A percentile compares a stretch with the other conserved stretches of the same genome.
These are phyloP conservation scores for Diloba caeruleocephala DNA, from an alignment of 2,888 invertebrate species.

Conservation along the genomic window DNA sequence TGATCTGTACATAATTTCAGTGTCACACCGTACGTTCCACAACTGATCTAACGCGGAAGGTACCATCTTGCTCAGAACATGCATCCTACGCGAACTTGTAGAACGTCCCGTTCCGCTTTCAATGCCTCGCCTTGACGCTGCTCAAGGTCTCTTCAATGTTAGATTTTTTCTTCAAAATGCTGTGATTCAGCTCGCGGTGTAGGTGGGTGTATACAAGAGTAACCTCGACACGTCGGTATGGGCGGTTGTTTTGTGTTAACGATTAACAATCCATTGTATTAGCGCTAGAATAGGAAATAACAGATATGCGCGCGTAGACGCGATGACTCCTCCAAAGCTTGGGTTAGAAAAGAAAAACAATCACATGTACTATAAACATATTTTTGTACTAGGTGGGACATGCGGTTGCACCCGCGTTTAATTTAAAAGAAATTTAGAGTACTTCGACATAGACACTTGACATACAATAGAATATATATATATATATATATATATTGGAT, in stretches of 20 bases:
- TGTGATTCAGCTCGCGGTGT: constrained; percentile 50
- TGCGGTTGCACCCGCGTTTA: no score
- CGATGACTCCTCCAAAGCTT: constrained; percentile 22
- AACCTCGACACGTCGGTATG: constrained; percentile 42
- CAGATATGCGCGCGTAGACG: constrained; percentile 11
- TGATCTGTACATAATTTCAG: constrained; percentile 19
- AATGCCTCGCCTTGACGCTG: constrained; percentile 51
- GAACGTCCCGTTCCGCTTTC: constrained; percentile 48
- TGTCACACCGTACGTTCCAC: constrained; percentile 10
- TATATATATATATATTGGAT: no score
- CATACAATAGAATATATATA: no score
- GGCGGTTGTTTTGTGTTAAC: constrained; percentile 38
- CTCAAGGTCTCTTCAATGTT: constrained; percentile 53
- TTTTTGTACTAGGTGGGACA: no score
- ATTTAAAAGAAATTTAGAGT: no score
- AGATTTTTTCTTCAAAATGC: constrained; percentile 48
- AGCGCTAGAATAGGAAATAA: constrained; percentile 44
- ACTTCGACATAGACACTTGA: no score
- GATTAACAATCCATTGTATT: constrained; percentile 45
- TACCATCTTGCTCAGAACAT: constrained; percentile 31
- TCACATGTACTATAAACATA: constrained; percentile 5
- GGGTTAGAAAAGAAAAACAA: constrained; percentile 8
- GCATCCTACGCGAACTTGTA: constrained; percentile 45
- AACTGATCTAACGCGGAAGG: constrained; percentile 50
- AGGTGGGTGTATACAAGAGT: constrained; percentile 35